phyloP scores from a whole-genome alignment of 1,140 invertebrate genomes.

The Planococcus citri region DNA sequence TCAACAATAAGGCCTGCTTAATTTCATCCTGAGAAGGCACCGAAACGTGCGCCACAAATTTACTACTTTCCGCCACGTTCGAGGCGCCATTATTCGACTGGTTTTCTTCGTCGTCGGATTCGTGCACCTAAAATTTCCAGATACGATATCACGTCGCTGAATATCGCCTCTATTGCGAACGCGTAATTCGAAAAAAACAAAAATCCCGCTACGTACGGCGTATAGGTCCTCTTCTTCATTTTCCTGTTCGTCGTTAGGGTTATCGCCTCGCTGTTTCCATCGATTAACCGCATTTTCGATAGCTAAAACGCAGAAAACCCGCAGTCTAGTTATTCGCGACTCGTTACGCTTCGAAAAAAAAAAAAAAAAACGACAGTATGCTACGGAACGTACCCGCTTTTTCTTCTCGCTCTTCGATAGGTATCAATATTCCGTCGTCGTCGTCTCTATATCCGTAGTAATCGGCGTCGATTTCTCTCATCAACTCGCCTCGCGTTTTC shows the following conservation, averaged over 20 bases:
- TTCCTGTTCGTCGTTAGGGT: slow-evolving; percentile 35
- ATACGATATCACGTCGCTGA: too few species aligned
- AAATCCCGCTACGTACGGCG: slow-evolving; percentile 28
- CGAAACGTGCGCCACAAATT: slow-evolving; percentile 66
- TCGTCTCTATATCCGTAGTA: slow-evolving; percentile 99
- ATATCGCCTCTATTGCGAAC: too few species aligned
- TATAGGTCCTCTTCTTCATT: slow-evolving; percentile 39
- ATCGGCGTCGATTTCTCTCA: slow-evolving; percentile 95
- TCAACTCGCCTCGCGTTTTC: slow-evolving; percentile 88
- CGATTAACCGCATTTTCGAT: slow-evolving; percentile 46
- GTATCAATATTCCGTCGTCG: slow-evolving; percentile 88
- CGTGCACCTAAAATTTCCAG: slow-evolving; percentile 17
- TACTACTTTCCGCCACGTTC: slow-evolving; percentile 18
- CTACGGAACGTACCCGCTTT: slow-evolving; percentile 45
- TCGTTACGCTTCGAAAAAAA: too few species aligned
- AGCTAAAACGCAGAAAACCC: too few species aligned
- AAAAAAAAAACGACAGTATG: too few species aligned
- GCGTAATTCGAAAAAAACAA: not conserved
- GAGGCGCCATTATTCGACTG: slow-evolving; percentile 20
- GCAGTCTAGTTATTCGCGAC: too few species aligned
- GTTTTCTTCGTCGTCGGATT: slow-evolving; percentile 29
- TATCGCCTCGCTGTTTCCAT: slow-evolving; percentile 50
- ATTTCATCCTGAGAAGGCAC: slow-evolving; percentile 81
- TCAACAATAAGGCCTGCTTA: slow-evolving; percentile 70
- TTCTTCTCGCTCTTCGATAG: slow-evolving; percentile 72